These are phyloP conservation scores for Agriopis aurantiaria DNA, from an alignment of 2,888 invertebrate genomes.

Conservation along the genomic window DNA sequence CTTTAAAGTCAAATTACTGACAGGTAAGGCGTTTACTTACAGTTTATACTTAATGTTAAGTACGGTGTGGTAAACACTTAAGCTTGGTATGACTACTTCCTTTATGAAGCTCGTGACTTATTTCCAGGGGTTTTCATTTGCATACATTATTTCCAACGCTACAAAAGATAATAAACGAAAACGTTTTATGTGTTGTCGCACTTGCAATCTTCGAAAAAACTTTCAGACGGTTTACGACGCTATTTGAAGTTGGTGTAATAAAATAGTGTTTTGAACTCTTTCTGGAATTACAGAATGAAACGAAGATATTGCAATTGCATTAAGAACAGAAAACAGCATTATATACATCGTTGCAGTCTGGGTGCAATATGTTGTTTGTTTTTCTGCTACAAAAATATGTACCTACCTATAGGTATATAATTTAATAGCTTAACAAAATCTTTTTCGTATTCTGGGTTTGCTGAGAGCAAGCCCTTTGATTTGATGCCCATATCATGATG, in stretches of 20 bases:
- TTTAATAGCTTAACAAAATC: too few species aligned
- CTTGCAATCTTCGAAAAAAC: conserved; percentile 37
- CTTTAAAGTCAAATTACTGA: too few species aligned
- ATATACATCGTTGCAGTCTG: not conserved
- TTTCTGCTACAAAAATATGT: not conserved
- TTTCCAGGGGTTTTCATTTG: conserved; percentile 31
- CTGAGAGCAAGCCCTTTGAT: too few species aligned
- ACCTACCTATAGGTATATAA: not conserved
- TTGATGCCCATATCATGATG: too few species aligned
- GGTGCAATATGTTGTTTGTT: not conserved
- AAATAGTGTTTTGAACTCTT: conserved; percentile 22
- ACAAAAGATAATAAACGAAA: conserved; percentile 38
- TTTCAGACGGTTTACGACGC: conserved; percentile 26
- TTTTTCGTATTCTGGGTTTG: too few species aligned
- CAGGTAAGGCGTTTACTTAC: too few species aligned
- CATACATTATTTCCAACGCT: conserved; percentile 35
- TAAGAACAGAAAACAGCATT: not conserved
- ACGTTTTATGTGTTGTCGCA: conserved; percentile 35
- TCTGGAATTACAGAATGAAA: conserved; percentile 4
- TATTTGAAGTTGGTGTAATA: conserved; percentile 20
- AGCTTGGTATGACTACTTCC: not conserved
- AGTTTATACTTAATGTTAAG: too few species aligned
- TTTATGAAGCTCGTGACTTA: not conserved
- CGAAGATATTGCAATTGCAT: conserved; percentile 8
- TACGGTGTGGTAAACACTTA: not conserved